Evolutionary conservation across 2,888 invertebrate species (phyloP), one percentile per base, ranked within the genome.

Genomic region (Athalia circularis): DNA sequence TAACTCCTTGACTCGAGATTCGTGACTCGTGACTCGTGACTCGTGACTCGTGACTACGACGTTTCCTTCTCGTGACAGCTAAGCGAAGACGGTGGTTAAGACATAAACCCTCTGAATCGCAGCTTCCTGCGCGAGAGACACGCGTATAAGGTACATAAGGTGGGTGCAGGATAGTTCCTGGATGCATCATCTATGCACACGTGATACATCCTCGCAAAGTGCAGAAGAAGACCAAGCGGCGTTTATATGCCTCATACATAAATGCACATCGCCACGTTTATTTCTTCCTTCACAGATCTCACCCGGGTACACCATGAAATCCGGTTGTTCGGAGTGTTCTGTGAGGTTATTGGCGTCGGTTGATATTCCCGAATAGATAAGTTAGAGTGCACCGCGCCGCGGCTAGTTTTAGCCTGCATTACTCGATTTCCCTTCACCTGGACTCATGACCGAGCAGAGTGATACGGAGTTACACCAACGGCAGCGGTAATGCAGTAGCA

Each of bases 1-100:
- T 62, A 15, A 62, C 62, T 62, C 2, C 29, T 29, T 68, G 52
- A 68, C 72, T 72, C 72, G 68, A 65, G 77, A 76, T 79, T 77
- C 72, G 72, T 70, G 78, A 82, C 80, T 80, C 78, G 79, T 13
- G 75, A 72, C 78, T 83, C 82, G 82, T 83, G 83, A 83, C 83
- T 79, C 77, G 79, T 80, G 57, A 77, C 79, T 81, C 82, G 83
- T 81, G 79, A 80, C 77, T 78, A 80, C n/a, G 29, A 13, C 13
- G 29, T 29, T 29, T 29, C 29, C 52, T 65, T 15, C 79, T 45
- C 76, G 54, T 54, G 11, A n/a, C 54, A 54, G 54, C 81, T 62
- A 29, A 29, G 29, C 29, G 29, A 29, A 29, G 29, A 13, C 62
- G 15, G 54, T 57, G 75, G 65, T 65, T 68, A 8, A 72, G 57